Evolutionary conservation across 2,113 vertebrate species (phyloP).

Genomic region (Maccullochella peelii): DNA sequence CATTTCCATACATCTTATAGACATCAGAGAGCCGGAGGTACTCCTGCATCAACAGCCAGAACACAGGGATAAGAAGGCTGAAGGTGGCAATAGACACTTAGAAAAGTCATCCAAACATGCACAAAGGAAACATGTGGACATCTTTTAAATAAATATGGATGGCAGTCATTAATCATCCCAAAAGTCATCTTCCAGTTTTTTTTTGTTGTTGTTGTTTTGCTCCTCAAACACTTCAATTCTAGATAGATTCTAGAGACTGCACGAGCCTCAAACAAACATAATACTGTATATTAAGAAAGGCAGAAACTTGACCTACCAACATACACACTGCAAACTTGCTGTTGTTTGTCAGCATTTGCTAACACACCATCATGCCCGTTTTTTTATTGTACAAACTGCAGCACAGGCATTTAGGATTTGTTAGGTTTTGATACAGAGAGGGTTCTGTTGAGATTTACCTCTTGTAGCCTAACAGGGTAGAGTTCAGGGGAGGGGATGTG

Average conservation of each 20-base stretch:
- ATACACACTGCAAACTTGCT: conserved; percentile 38
- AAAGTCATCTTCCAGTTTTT: background rate
- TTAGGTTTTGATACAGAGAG: conserved; percentile 2
- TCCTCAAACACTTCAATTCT: background rate
- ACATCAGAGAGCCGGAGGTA: conserved; percentile 92
- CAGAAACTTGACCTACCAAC: background rate
- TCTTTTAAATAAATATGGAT: background rate
- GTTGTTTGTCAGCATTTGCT: conserved; percentile 23
- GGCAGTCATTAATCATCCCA: background rate
- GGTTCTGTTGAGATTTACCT: conserved; percentile 85
- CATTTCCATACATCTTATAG: conserved; percentile 89
- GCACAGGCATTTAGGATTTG: conserved; percentile 24
- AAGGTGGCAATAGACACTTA: background rate
- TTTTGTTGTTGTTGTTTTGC: background rate
- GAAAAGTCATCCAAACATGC: conserved; percentile 47
- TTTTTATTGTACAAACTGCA: conserved; percentile 8
- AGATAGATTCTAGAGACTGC: background rate
- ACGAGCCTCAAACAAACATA: background rate
- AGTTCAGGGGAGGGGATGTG: conserved; percentile 81
- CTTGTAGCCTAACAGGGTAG: conserved; percentile 86
- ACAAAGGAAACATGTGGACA: conserved; percentile 14
- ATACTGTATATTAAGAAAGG: background rate
- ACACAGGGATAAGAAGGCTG: conserved; percentile 27
- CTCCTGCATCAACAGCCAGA: conserved; percentile 83
- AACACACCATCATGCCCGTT: conserved; percentile 34